A percentile compares a stretch with the other conserved stretches of the same genome.
phyloP scores from a whole-genome alignment of 2,113 vertebrate genomes.

The Mastomys coucha region DNA sequence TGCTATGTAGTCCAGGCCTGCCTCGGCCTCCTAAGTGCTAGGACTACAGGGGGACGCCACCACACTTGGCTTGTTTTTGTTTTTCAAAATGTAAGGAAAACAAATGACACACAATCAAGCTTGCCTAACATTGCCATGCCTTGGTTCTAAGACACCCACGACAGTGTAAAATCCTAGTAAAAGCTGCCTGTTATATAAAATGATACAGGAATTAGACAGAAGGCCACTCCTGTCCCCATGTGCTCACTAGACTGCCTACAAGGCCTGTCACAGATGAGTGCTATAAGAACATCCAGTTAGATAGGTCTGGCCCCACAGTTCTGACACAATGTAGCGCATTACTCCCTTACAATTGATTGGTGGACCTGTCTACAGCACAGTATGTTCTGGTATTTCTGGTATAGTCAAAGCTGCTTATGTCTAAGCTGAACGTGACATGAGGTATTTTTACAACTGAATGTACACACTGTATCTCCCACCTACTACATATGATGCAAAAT shows the following conservation, averaged over 20 bases:
- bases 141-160: neutral
- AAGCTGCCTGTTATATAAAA: neutral
- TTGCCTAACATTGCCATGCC: neutral
- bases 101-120: neutral
- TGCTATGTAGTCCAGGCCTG: neutral
- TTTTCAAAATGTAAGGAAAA: neutral
- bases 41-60: neutral
- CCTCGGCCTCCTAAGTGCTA: neutral
- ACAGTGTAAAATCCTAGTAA: neutral
- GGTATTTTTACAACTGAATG: neutral
- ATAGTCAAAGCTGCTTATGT: neutral
- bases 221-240: neutral
- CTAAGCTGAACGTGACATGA: neutral
- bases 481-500: neutral
- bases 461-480: rapidly evolving
- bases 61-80: neutral
- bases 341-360: neutral
- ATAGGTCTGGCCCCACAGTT: neutral
- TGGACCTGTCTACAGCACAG: rapidly evolving
- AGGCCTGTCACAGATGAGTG: neutral
- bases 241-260: neutral
- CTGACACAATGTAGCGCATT: neutral
- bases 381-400: neutral
- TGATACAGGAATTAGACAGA: too few relatives aligned
- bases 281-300: neutral